Percentiles rank a stretch among this genome's conserved stretches.
These are phyloP conservation scores for Eulemur albifrons DNA, from an alignment of 2,797 vertebrate species.

Conservation along the genomic window DNA sequence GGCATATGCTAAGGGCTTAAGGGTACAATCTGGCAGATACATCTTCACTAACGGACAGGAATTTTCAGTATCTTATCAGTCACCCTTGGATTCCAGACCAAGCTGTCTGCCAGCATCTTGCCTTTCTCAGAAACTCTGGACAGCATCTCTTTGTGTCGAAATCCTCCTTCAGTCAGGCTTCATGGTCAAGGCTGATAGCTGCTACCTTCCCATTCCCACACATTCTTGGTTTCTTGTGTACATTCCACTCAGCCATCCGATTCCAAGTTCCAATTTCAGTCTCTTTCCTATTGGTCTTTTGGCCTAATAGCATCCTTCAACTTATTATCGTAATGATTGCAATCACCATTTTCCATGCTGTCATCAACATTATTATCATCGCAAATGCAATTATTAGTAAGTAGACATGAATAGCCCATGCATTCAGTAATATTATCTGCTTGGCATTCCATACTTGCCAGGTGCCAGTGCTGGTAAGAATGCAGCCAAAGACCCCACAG, in stretches of 20 bases:
- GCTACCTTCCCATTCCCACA: slow-evolving; percentile 33
- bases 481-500: not conserved
- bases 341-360: not conserved
- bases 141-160: slow-evolving; percentile 46
- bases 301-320: slow-evolving; percentile 21
- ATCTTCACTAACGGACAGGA: slow-evolving; percentile 33
- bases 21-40: not conserved
- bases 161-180: slow-evolving; percentile 34
- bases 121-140: slow-evolving; percentile 42
- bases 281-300: slow-evolving; percentile 35
- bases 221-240: slow-evolving; percentile 38
- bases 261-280: not conserved
- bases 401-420: not conserved
- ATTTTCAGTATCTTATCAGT: slow-evolving; percentile 57
- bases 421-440: slow-evolving; percentile 30
- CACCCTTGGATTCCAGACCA: slow-evolving; percentile 2
- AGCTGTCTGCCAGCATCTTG: slow-evolving; percentile 43
- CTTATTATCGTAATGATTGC: not conserved
- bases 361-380: slow-evolving; percentile 39
- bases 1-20: not conserved
- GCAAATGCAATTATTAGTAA: not conserved
- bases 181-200: slow-evolving; percentile 22
- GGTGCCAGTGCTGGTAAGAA: not conserved
- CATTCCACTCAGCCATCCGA: slow-evolving; percentile 53
- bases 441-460: not conserved